Evolutionary conservation across 2,113 vertebrate species (phyloP), one percentile per base, ranked within the genome.

Genomic region (Bubo scandiacus): DNA sequence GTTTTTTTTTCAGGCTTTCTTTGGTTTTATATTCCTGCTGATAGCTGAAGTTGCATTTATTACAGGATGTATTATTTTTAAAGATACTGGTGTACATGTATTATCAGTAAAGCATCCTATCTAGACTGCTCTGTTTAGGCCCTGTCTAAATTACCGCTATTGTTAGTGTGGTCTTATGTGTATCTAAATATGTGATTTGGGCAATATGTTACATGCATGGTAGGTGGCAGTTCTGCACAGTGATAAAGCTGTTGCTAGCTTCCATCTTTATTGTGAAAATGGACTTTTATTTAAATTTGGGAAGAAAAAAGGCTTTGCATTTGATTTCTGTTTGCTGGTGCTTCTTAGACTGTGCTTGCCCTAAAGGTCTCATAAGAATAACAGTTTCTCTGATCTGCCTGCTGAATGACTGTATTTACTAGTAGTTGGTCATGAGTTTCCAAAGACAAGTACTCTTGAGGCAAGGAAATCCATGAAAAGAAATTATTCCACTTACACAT

Each of bases 81-180:
- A 81, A 73, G 15, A 27, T 11, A 26, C 20, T 68, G 38, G 17
- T 49, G 22, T 11, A 29, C 1, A 0, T 21, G 11, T 61, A 3
- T 81, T 70, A 49, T 4, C 21, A 61, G 21, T 81, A 83, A 66
- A 61, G 54, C 15, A 2, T n/a, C 22, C 27, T 49, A 4, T 54
- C 7, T n/a, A 4, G 34, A 18, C 34, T 61, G 21, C 16, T 14
- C 12, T 23, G 4, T 38, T 80, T 6, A 42, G 23, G 12, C 15
- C 7, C 29, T 74, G 17, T 70, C 20, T 91, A 12, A 75, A 45
- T 74, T 52, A 11, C 34, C 52, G 55, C 18, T 77, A 3, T 32
- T 73, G 19, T 25, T 78, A 73, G 11, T 20, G 10, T 11, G 8
- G 7, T 77, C n/a, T 75, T 84, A 38, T 0, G 2, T 0, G 0